Conservation (phyloP, 2,113 vertebrate species). For the Centrocercus urophasianus region DNA sequence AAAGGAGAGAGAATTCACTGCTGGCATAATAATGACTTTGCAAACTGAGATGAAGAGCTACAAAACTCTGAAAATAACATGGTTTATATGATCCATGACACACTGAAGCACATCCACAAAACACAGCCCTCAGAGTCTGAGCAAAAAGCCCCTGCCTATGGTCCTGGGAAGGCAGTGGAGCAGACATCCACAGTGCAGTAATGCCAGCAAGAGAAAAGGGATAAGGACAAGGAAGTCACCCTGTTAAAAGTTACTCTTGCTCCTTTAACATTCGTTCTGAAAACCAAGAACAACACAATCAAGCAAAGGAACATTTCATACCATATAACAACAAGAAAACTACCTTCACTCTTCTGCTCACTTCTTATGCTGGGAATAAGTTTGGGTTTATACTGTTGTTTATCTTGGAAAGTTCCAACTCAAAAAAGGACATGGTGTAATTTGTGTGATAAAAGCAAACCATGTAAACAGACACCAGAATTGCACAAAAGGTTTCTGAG, state of each 20-base stretch:
- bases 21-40: background rate
- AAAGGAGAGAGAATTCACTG: background rate
- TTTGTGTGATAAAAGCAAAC: background rate
- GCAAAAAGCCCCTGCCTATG: background rate
- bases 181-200: background rate
- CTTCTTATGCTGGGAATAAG: background rate
- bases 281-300: background rate
- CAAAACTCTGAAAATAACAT: background rate
- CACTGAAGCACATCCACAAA: background rate
- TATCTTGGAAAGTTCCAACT: background rate
- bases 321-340: background rate
- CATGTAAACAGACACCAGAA: constrained; percentile 1
- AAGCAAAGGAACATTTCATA: background rate
- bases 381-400: background rate
- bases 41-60: background rate
- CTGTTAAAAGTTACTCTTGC: background rate
- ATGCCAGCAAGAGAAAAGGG: background rate
- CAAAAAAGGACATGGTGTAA: background rate
- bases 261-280: background rate
- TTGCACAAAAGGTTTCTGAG: constrained; percentile 16
- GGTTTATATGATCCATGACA: background rate
- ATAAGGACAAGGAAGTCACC: background rate
- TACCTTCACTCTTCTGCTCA: background rate
- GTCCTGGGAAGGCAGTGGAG: background rate
- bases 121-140: background rate